These are phyloP conservation scores for Eucera pruinosa DNA, from an alignment of 2,888 invertebrate species.

Conservation along the genomic window DNA sequence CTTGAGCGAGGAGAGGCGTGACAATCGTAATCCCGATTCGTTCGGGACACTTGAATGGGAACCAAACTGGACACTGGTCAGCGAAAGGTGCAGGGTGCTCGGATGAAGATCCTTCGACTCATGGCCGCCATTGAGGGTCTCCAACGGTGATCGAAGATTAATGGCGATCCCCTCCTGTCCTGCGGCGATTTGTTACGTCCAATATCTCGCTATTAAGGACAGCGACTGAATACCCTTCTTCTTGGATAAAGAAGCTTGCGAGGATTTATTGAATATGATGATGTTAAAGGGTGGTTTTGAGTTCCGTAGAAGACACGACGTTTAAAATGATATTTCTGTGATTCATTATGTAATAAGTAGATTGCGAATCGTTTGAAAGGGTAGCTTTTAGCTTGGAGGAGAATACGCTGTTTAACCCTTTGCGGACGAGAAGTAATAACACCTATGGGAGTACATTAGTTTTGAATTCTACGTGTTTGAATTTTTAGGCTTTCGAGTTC, in stretches of 20 bases:
- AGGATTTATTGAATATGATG: not conserved
- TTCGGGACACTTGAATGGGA: conserved; percentile 48
- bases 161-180: conserved; percentile 17
- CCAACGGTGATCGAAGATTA: conserved; percentile 51
- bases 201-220: conserved; percentile 24
- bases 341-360: not conserved
- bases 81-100: conserved; percentile 37
- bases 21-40: conserved; percentile 65
- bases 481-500: no score
- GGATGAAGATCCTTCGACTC: conserved; percentile 50
- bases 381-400: no score
- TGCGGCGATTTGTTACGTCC: conserved; percentile 22
- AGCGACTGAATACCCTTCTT: not conserved
- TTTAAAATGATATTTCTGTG: not conserved
- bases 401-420: no score
- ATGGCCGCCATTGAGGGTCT: conserved; percentile 24
- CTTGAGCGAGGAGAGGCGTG: conserved; percentile 77
- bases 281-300: not conserved
- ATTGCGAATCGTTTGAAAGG: no score
- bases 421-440: no score
- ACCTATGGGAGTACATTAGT: no score
- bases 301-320: not conserved
- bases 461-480: no score
- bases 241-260: not conserved
- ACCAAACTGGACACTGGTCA: conserved; percentile 69